These are phyloP conservation scores for Dryas iulia DNA, from an alignment of 1,140 invertebrate genomes.

Conservation along the genomic window DNA sequence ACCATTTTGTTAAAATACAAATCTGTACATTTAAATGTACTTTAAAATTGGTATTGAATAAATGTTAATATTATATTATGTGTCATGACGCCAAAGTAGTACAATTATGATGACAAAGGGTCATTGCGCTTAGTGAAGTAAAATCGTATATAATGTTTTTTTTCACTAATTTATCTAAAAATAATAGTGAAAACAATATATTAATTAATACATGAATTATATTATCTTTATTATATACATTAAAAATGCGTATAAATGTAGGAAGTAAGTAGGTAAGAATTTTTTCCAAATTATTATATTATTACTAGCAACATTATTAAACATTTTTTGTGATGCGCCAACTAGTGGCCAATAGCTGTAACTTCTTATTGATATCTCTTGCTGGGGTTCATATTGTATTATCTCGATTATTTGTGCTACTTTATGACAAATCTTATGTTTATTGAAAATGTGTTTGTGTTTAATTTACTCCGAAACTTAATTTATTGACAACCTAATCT, in stretches of 20 bases:
- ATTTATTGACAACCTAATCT: conserved; percentile 53
- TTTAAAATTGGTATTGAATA: too few relatives aligned
- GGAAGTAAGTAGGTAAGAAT: background rate
- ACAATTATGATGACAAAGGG: too few relatives aligned
- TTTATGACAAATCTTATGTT: conserved; percentile 58
- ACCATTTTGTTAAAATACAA: background rate
- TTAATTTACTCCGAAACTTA: conserved; percentile 45
- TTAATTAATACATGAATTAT: too few relatives aligned
- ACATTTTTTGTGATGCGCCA: conserved; percentile 52
- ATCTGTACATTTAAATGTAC: too few relatives aligned
- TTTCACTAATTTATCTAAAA: too few relatives aligned
- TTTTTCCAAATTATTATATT: background rate
- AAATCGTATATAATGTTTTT: too few relatives aligned
- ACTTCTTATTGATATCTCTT: conserved; percentile 78
- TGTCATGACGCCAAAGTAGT: too few relatives aligned
- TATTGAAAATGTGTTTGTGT: conserved; percentile 69
- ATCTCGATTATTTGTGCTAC: conserved; percentile 65
- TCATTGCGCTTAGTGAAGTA: too few relatives aligned
- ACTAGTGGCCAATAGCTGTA: conserved; percentile 62
- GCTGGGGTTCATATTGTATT: conserved; percentile 71
- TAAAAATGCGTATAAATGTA: background rate
- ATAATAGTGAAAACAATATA: too few relatives aligned
- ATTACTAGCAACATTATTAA: conserved; percentile 43
- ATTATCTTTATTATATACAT: too few relatives aligned
- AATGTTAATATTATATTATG: too few relatives aligned